Conservation (phyloP, 2,113 vertebrate genomes). For the Typhlomys cinereus region DNA sequence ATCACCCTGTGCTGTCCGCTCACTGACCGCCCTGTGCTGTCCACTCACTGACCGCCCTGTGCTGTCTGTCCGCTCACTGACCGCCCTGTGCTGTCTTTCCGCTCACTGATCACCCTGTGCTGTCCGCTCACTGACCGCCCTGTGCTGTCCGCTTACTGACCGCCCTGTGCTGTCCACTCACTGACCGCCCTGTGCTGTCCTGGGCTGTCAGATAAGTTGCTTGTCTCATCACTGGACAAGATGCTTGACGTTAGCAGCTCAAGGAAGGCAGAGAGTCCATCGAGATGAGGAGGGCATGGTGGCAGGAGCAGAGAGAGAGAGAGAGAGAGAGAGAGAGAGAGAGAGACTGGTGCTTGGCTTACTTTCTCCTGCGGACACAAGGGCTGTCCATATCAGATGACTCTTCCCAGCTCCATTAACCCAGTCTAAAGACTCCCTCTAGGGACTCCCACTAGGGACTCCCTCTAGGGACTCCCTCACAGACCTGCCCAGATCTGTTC, state of each 20-base stretch:
- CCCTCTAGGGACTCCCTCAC: background rate
- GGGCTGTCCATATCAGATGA: background rate
- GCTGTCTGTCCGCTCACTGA: no score
- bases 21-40: no score
- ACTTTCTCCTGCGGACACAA: background rate
- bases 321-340: background rate
- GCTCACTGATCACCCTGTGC: no score
- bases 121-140: no score
- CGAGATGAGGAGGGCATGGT: rapidly evolving
- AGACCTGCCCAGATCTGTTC: background rate
- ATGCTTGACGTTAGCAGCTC: no score
- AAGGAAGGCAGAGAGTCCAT: background rate
- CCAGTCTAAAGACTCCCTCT: no score
- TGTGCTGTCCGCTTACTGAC: no score
- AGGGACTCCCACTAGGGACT: no score
- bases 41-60: no score
- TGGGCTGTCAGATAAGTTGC: background rate
- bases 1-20: no score
- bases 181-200: background rate
- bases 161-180: no score
- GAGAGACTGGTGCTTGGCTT: rapidly evolving
- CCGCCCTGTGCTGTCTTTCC: no score
- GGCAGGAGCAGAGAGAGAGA: background rate
- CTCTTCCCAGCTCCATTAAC: background rate
- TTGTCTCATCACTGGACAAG: background rate